Percentiles rank a stretch among this genome's conserved stretches.
phyloP scores from a whole-genome alignment of 2,113 vertebrate species.

The Lepisosteus oculatus region DNA sequence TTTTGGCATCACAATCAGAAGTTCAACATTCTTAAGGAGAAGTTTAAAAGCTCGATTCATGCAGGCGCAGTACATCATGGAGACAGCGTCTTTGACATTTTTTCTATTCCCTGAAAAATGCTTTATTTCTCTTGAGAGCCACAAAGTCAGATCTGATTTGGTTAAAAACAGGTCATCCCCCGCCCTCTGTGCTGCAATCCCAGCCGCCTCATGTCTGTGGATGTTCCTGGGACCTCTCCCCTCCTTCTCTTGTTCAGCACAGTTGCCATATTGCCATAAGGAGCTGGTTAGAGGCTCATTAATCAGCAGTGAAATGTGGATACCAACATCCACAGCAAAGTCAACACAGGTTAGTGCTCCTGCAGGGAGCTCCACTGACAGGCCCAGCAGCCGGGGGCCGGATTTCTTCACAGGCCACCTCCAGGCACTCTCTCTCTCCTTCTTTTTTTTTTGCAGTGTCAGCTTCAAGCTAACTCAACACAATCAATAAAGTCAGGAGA shows the following conservation, averaged over 20 bases:
- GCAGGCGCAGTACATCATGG: too few species aligned
- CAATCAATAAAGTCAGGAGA: conserved; percentile 9
- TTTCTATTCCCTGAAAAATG: neutral
- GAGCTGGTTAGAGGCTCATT: conserved; percentile 84
- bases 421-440: neutral
- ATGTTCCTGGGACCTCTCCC: neutral
- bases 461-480: conserved; percentile 25
- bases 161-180: neutral
- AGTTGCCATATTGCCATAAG: conserved; percentile 53
- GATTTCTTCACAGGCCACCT: conserved; percentile 31
- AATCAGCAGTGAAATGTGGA: conserved; percentile 81
- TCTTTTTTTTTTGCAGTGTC: neutral
- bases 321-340: conserved; percentile 79
- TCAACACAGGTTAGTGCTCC: conserved; percentile 78
- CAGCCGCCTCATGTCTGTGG: too few species aligned
- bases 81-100: too few species aligned
- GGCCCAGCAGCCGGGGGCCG: conserved; percentile 55
- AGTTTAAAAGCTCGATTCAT: too few species aligned
- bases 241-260: neutral
- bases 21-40: too few species aligned
- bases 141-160: conserved; percentile 5
- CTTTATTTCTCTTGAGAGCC: neutral
- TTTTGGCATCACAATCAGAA: too few species aligned
- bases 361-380: conserved; percentile 69
- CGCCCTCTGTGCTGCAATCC: neutral